Evolutionary conservation across 2,888 invertebrate genomes (phyloP).

Genomic region (Oxycera nigricornis): DNA sequence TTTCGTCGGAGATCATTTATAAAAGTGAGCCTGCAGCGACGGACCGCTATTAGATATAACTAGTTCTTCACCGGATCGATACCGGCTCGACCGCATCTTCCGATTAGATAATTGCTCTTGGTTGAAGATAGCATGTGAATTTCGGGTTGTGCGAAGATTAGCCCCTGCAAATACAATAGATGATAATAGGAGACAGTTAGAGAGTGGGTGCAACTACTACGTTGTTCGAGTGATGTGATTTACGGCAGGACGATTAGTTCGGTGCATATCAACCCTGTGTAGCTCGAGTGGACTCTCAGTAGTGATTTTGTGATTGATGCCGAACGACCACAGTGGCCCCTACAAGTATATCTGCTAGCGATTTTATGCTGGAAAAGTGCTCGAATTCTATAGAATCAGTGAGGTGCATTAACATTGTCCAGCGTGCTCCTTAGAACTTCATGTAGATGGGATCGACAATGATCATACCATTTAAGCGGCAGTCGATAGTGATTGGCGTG

Average conservation of each 20-base stretch:
- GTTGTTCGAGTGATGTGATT: neutral
- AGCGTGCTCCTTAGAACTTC: neutral
- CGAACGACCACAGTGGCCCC: too few relatives aligned
- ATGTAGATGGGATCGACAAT: conserved; percentile 32
- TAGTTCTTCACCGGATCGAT: conserved; percentile 6
- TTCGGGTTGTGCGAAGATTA: neutral
- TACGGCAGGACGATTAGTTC: too few relatives aligned
- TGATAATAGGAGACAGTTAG: neutral
- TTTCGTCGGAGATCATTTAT: conserved; percentile 27
- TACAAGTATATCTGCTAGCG: too few relatives aligned
- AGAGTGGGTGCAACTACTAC: neutral
- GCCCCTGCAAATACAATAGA: neutral
- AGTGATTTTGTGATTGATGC: too few relatives aligned
- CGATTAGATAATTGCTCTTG: neutral
- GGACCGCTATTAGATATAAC: conserved; percentile 18
- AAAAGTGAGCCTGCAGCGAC: conserved; percentile 16
- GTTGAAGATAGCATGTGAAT: neutral
- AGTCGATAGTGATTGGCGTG: neutral
- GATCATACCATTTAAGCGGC: conserved; percentile 27
- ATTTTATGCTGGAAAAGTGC: neutral
- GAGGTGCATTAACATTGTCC: neutral
- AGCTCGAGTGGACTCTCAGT: too few relatives aligned
- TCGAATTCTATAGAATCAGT: neutral
- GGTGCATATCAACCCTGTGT: too few relatives aligned
- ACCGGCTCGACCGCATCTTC: neutral